These are phyloP conservation scores for Nesidiocoris tenuis DNA, from an alignment of 2,888 invertebrate species.

Conservation along the genomic window DNA sequence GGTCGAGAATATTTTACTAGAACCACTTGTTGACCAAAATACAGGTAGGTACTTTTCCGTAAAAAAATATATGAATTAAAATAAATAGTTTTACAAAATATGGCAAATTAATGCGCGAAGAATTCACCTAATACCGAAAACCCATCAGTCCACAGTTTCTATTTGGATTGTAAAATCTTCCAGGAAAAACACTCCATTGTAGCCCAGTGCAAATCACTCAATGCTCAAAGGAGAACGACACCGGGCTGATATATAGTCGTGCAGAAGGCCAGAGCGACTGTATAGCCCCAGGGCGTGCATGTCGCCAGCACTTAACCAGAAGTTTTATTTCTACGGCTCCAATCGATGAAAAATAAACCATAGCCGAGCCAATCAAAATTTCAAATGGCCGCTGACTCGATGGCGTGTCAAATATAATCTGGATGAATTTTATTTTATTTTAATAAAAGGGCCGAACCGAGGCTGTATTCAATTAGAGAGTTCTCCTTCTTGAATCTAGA, in stretches of 20 bases:
- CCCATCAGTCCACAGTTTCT: background rate
- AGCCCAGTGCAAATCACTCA: background rate
- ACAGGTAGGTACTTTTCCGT: too few species aligned
- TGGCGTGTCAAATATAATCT: background rate
- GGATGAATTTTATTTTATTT: background rate
- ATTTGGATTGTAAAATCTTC: background rate
- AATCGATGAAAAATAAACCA: background rate
- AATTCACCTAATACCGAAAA: too few species aligned
- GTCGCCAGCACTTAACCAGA: background rate
- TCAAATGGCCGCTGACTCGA: background rate
- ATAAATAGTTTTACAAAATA: too few species aligned
- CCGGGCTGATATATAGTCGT: background rate
- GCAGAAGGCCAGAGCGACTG: background rate
- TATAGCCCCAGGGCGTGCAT: background rate
- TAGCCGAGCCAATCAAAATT: background rate
- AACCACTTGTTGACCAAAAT: too few species aligned
- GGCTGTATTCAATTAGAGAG: too few species aligned
- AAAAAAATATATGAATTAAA: too few species aligned
- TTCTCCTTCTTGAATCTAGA: too few species aligned
- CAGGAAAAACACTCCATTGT: background rate
- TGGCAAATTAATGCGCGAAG: too few species aligned
- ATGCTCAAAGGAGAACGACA: background rate
- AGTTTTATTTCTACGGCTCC: background rate
- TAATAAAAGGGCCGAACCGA: too few species aligned
- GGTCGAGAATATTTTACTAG: too few species aligned